phyloP scores from a whole-genome alignment of 2,888 invertebrate genomes.

The Drepanosiphum platanoidis region DNA sequence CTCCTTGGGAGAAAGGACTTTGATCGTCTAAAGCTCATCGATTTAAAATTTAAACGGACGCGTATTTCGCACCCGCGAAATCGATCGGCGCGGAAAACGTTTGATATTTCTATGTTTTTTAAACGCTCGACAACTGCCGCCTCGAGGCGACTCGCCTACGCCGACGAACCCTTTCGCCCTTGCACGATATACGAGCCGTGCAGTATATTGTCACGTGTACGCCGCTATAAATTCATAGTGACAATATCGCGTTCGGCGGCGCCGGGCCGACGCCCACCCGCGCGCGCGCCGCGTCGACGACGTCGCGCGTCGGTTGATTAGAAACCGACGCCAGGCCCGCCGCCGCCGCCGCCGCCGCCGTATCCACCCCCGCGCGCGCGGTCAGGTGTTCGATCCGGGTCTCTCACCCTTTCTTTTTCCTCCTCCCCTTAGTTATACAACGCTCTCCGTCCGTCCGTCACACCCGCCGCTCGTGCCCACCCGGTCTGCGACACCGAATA shows the following conservation, averaged over 20 bases:
- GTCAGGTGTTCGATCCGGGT: neutral
- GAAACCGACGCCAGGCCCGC: slow-evolving; percentile 19
- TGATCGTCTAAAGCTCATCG: no score
- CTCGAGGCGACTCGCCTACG: neutral
- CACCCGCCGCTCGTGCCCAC: neutral
- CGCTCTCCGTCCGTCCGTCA: no score
- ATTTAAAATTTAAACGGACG: no score
- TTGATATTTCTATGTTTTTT: no score
- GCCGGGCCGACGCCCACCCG: slow-evolving; percentile 53
- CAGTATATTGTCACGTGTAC: neutral
- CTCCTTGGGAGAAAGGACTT: no score
- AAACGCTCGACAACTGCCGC: neutral
- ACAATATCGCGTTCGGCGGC: slow-evolving; percentile 22
- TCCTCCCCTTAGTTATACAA: no score
- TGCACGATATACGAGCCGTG: neutral
- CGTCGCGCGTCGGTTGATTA: slow-evolving; percentile 45
- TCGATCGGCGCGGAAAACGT: no score
- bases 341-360: neutral
- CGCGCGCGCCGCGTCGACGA: slow-evolving; percentile 5
- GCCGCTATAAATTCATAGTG: slow-evolving; percentile 46
- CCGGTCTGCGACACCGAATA: neutral
- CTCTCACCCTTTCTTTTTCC: neutral
- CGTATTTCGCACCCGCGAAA: no score
- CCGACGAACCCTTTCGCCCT: neutral
- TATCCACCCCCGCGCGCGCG: neutral